A percentile compares a stretch with the other conserved stretches of the same genome.
Evolutionary conservation across 2,113 vertebrate species (phyloP).

Genomic region (Tringa solitaria): DNA sequence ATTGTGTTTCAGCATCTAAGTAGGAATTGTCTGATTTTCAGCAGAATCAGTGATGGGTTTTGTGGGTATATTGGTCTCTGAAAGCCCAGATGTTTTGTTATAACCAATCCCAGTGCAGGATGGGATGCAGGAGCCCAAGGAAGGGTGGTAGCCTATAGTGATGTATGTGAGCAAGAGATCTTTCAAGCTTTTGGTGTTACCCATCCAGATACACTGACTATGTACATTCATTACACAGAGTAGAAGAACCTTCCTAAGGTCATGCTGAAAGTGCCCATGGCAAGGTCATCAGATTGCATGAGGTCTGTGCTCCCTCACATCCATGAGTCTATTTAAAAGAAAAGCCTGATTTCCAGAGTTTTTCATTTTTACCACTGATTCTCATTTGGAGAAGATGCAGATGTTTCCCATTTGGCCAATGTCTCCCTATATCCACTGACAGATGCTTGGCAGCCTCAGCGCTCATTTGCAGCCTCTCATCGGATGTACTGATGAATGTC

Average conservation of each 20-base stretch:
- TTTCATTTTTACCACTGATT: background rate
- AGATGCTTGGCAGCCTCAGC: background rate
- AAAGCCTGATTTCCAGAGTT: background rate
- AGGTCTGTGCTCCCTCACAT: background rate
- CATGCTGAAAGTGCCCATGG: background rate
- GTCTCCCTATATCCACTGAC: background rate
- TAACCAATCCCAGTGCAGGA: background rate
- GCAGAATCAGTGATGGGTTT: background rate
- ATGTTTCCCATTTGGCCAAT: conserved; percentile 8
- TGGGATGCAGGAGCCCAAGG: background rate
- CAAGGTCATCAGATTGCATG: background rate
- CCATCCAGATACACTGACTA: background rate
- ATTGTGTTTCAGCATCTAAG: background rate
- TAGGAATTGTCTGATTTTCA: background rate
- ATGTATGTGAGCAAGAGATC: background rate
- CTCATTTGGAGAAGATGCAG: background rate
- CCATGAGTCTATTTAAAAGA: background rate
- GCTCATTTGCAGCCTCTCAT: conserved; percentile 16
- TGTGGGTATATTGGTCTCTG: background rate
- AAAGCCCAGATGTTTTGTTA: background rate
- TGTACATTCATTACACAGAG: background rate
- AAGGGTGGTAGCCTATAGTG: background rate
- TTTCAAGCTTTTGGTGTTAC: background rate
- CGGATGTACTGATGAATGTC: background rate
- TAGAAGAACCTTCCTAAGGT: background rate